Base-by-base conservation (phyloP, 37 sponge, comb jelly and placozoan species). In the Bolinopsis microptera region DNA sequence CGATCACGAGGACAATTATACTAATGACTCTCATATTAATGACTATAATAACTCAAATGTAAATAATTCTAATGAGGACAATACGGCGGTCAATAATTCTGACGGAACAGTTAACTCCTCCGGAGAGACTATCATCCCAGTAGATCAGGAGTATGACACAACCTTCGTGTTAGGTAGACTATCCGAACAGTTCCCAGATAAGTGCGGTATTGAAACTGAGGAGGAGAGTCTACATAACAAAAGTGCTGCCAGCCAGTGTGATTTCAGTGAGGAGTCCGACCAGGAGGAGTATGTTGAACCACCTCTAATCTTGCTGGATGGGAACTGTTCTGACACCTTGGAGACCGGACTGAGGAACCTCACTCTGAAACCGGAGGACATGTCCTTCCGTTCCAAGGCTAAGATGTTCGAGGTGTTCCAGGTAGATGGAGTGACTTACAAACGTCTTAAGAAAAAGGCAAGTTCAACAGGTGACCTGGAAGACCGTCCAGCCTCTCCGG, bases 381-480 rank as follows among this genome's bases (percentile, higher is more conserved):
- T 86, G 90, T 86, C 90, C n/a, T 86, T 86, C 31, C 40, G 90
- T n/a, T 86, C 90, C 22, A 86, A 86, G 39, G 90, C 90, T 23
- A 2, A 40, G 25, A 86, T 86, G 90, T 86, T 86, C 36, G 90
- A 86, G 61, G 34, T 41, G 32, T 86, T 86, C 90, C 41, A 86
- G 2, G 90, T 41, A n/a, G 31, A 72, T 2, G 31, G 31, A 5
- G 32, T 35, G 33, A 16, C 36, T 3, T 35, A 77, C 37, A 77
- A 77, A 34, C 80, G 33, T 1, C 36, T 77, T 9, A 77, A 77
- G 1, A 77, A 40, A 23, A 13, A 38, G 26, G 21, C 75, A 8
- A n/a, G 26, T 24, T 30, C 75, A 8, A n/a, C 75, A 8, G 31
- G 21, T 72, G 90, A 86, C 0, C 48, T 36, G 13, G 83, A 28